Conservation (phyloP, 2,113 vertebrate species). For the Callorhinus ursinus region DNA sequence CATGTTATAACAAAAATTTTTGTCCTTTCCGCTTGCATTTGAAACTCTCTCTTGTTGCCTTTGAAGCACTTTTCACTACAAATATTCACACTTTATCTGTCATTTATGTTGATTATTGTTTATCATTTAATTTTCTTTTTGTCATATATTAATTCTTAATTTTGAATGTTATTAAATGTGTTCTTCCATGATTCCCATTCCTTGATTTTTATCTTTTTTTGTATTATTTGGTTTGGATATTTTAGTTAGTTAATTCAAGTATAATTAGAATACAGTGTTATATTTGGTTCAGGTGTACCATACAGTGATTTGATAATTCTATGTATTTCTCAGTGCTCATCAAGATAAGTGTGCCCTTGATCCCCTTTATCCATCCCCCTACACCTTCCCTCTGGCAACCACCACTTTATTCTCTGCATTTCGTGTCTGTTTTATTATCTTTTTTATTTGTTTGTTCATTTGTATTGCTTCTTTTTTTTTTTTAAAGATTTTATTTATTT, state of each 20-base stretch:
- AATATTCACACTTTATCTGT: not conserved
- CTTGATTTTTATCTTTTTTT: not conserved
- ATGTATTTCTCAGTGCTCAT: not conserved
- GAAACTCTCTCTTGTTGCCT: not conserved
- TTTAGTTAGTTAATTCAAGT: not conserved
- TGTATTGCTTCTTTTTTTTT: not conserved
- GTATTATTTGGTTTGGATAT: not conserved
- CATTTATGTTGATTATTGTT: not conserved
- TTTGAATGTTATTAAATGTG: not conserved
- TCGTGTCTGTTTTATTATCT: not conserved
- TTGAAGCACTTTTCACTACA: not conserved
- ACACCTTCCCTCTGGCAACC: not conserved
- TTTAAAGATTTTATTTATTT: too few species aligned
- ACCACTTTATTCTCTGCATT: not conserved
- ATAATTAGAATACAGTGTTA: not conserved
- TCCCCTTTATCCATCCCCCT: not conserved
- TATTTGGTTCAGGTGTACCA: not conserved
- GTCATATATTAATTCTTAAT: not conserved
- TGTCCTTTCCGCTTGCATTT: not conserved
- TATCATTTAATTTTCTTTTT: not conserved
- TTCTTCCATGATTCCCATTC: not conserved
- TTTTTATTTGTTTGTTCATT: not conserved
- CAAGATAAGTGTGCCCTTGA: not conserved
- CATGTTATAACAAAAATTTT: not conserved
- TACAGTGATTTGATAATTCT: not conserved